These are phyloP conservation scores for Diarsia brunnea DNA, from an alignment of 2,888 invertebrate species.

Conservation along the genomic window DNA sequence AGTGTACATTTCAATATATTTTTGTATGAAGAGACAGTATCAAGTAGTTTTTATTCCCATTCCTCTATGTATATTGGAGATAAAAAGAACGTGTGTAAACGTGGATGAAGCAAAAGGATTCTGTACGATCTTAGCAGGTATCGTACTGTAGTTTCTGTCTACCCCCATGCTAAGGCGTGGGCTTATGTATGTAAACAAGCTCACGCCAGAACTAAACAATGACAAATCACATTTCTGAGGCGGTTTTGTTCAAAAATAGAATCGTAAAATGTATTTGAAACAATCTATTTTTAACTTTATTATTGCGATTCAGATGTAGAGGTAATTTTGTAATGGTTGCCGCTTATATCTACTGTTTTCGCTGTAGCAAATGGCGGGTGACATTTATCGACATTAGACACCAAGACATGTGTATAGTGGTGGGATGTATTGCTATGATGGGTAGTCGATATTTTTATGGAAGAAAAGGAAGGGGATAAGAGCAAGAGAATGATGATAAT, in stretches of 20 bases:
- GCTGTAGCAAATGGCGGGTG: no score
- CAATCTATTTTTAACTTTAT: constrained; percentile 10
- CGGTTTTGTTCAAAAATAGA: background rate
- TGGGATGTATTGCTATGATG: no score
- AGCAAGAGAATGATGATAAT: no score
- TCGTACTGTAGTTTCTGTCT: background rate
- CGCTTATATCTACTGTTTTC: no score
- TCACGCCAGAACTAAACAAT: constrained; percentile 11
- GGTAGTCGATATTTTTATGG: no score
- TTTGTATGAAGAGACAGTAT: constrained; percentile 30
- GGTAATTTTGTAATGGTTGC: background rate
- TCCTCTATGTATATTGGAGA: background rate
- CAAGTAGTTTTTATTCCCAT: constrained; percentile 29
- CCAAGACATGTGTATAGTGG: no score
- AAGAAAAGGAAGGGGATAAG: no score
- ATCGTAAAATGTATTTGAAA: background rate
- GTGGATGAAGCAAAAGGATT: background rate
- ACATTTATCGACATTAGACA: no score
- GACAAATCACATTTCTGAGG: background rate
- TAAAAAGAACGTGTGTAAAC: background rate
- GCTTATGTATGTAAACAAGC: background rate
- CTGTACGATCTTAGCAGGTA: background rate
- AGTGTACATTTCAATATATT: constrained; percentile 55
- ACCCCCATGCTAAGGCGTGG: background rate
- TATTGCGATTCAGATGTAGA: background rate